These are phyloP conservation scores for Anabas testudineus DNA, from an alignment of 2,797 vertebrate species.

Conservation along the genomic window DNA sequence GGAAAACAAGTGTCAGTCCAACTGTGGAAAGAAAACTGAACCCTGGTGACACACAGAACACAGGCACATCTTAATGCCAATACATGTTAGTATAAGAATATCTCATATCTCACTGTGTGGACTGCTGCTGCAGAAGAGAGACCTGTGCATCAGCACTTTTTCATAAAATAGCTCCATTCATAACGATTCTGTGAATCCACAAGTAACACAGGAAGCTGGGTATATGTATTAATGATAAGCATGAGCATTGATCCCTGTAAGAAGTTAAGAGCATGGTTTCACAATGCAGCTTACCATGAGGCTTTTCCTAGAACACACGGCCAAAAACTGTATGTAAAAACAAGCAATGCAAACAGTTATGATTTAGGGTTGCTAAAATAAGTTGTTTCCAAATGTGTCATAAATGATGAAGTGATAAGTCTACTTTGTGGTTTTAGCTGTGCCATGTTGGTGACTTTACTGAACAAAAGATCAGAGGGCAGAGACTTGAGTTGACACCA, in stretches of 20 bases:
- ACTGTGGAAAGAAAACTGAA: not conserved
- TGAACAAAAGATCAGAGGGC: not conserved
- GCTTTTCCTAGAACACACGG: conserved; percentile 5
- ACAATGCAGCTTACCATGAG: conserved; percentile 30
- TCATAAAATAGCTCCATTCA: conserved; percentile 31
- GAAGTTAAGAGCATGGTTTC: conserved; percentile 37
- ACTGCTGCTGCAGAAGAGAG: conserved; percentile 7
- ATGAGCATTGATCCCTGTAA: conserved; percentile 44
- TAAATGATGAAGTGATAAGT: not conserved
- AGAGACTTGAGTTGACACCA: conserved; percentile 9
- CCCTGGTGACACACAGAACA: not conserved
- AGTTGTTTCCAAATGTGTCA: no score
- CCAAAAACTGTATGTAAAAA: conserved; percentile 11
- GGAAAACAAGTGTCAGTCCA: not conserved
- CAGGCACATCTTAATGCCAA: no score
- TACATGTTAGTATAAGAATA: conserved; percentile 3
- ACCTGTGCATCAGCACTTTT: conserved; percentile 2
- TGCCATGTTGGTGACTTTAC: not conserved
- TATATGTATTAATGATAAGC: conserved; percentile 48
- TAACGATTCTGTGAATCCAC: conserved; percentile 5
- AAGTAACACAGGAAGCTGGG: conserved; percentile 11
- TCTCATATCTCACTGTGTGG: not conserved
- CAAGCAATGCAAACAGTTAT: not conserved
- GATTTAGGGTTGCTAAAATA: not conserved
- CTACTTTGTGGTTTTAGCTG: not conserved